Evolutionary conservation across 2,888 invertebrate genomes (phyloP).

Genomic region (Aproaerema taeniolella): DNA sequence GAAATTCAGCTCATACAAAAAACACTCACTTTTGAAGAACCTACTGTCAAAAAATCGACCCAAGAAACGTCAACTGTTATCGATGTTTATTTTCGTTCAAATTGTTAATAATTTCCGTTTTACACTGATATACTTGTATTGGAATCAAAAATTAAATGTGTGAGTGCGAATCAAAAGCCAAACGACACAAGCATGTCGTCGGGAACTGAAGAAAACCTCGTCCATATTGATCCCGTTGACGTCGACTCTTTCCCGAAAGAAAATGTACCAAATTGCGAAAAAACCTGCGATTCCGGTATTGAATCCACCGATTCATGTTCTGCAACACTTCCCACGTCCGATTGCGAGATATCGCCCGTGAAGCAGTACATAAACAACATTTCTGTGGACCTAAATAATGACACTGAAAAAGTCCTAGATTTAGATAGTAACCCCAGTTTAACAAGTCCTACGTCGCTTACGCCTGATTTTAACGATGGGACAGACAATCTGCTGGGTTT

Average conservation of each 20-base stretch:
- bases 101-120: constrained; percentile 31
- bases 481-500: constrained; percentile 23
- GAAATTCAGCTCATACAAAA: too few species aligned
- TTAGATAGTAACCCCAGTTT: constrained; percentile 26
- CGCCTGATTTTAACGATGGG: constrained; percentile 28
- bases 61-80: constrained; percentile 28
- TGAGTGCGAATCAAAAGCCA: constrained; percentile 26
- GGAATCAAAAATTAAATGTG: constrained; percentile 25
- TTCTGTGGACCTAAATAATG: constrained; percentile 10
- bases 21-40: neutral
- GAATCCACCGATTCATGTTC: constrained; percentile 39
- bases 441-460: constrained; percentile 31
- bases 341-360: constrained; percentile 34
- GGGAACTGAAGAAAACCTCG: constrained; percentile 30
- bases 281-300: constrained; percentile 48
- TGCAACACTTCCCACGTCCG: constrained; percentile 30
- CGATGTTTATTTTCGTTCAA: constrained; percentile 51
- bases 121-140: constrained; percentile 36
- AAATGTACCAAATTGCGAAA: constrained; percentile 34
- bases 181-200: constrained; percentile 41
- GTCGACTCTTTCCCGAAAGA: constrained; percentile 43
- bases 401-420: constrained; percentile 19
- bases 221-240: constrained; percentile 49
- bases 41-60: constrained; percentile 14
- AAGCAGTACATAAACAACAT: constrained; percentile 22